These are phyloP conservation scores for Eudemis profundana DNA, from an alignment of 2,888 invertebrate species.

Conservation along the genomic window DNA sequence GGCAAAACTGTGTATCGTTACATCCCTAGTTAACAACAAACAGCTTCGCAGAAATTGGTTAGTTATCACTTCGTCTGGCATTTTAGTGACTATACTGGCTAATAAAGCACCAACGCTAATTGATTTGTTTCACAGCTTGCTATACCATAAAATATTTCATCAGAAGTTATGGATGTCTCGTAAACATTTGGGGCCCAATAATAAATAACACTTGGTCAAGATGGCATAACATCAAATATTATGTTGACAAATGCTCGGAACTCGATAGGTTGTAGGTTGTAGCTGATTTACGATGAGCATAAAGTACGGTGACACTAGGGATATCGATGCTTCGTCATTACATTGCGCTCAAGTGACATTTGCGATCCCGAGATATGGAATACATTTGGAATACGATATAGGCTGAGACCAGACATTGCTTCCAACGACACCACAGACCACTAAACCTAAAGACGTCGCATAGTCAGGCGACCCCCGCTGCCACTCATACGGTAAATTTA, in stretches of 20 bases:
- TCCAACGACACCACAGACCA: slow-evolving; percentile 10
- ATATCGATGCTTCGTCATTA: slow-evolving; percentile 33
- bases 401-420: neutral
- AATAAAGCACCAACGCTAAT: slow-evolving; percentile 20
- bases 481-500: too few species aligned
- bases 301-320: slow-evolving; percentile 25
- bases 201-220: slow-evolving; percentile 23
- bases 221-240: slow-evolving; percentile 13
- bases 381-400: slow-evolving; percentile 11
- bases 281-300: slow-evolving; percentile 38
- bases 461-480: too few species aligned
- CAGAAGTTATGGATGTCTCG: slow-evolving; percentile 7
- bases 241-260: slow-evolving; percentile 16
- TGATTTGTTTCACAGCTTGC: slow-evolving; percentile 28
- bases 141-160: slow-evolving; percentile 12
- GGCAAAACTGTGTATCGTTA: neutral
- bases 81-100: slow-evolving; percentile 14
- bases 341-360: slow-evolving; percentile 25
- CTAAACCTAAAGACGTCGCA: too few species aligned
- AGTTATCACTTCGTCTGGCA: slow-evolving; percentile 23
- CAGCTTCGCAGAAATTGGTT: slow-evolving; percentile 15
- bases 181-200: slow-evolving; percentile 5
- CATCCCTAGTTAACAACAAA: slow-evolving; percentile 14
- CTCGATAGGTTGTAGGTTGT: slow-evolving; percentile 11
- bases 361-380: slow-evolving; percentile 26